Base-by-base conservation (phyloP, 2,888 invertebrate genomes). In the Meiosimyza decipiens region DNA sequence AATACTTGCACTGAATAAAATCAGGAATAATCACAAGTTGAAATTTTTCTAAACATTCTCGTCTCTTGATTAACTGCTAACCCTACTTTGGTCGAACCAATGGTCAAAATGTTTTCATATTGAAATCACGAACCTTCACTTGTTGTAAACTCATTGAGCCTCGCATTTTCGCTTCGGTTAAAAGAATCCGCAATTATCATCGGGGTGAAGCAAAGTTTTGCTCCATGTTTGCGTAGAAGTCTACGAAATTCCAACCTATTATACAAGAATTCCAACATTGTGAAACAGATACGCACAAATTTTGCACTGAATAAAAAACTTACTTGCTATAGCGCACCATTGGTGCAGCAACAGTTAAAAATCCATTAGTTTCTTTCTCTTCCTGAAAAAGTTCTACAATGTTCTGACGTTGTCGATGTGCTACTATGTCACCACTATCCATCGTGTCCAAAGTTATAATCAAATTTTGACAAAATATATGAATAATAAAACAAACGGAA, bases 131-230 rank as follows among this genome's bases (percentile, higher is more conserved):
- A 89, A 68, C 68, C 82, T 73, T 91, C 13, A 50, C 16, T 92
- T 2, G 95, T 95, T 7, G 91, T 90, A 84, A 96, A 96, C 86
- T 96, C 96, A 87, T 90, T 94, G 6, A 89, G 86, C 69, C 99
- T 91, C 15, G 98, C 98, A 87, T 95, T 94, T 71, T 91, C 88
- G 77, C 98, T 98, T 82, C 93, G 92, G 70, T 95, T 92, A 88
- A 98, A 98, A 1, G 97, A 96, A 86, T 97, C 94, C 0, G 98
- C 95, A 76, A 99, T 89, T 79, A 99, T 97, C 99, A 99, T 99
- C 1, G 99, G 98, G 0, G 98, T 96, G 84, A 95, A 99, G 79
- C 95, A 93, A 72, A 99, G 86, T 85, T 98, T 95, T 77, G 95
- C 96, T 62, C 92, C 92, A 87, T 96, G 97, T 75, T 92, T 91